Evolutionary conservation across 2,113 vertebrate species (phyloP).

Genomic region (Neogobius melanostomus): DNA sequence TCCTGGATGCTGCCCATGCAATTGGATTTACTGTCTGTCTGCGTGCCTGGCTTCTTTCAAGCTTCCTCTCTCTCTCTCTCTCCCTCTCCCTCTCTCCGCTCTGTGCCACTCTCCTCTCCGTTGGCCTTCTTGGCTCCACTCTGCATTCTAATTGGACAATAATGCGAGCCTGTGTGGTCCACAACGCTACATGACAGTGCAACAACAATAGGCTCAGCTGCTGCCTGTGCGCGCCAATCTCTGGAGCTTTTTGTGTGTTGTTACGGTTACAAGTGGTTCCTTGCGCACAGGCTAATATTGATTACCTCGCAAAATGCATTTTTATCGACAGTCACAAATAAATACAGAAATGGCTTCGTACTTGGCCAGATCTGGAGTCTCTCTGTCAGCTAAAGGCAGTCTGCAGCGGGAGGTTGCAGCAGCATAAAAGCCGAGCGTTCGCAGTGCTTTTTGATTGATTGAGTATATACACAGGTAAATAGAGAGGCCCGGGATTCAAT

Average conservation of each 20-base stretch:
- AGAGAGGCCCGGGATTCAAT: background rate
- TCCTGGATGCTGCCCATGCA: slow-evolving; percentile 65
- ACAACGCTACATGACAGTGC: slow-evolving; percentile 51
- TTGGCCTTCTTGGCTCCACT: slow-evolving; percentile 48
- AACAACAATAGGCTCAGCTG: slow-evolving; percentile 47
- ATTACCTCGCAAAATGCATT: background rate
- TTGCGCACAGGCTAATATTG: background rate
- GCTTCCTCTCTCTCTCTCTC: slow-evolving; percentile 27
- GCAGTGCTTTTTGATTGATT: background rate
- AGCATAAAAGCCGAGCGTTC: background rate
- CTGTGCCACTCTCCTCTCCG: slow-evolving; percentile 31
- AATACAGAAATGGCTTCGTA: background rate
- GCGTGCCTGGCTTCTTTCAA: slow-evolving; percentile 70
- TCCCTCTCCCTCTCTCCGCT: slow-evolving; percentile 14
- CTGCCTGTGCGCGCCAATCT: slow-evolving; percentile 4
- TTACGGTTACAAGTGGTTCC: background rate
- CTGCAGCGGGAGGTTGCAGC: background rate
- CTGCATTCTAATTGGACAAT: slow-evolving; percentile 67
- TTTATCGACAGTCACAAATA: background rate
- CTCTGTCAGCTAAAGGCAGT: background rate
- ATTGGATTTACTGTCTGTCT: slow-evolving; percentile 72
- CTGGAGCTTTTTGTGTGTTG: background rate
- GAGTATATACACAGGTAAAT: slow-evolving; percentile 1
- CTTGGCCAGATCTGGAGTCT: background rate
- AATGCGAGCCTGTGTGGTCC: slow-evolving; percentile 61